Base-by-base conservation (phyloP, 2,113 vertebrate genomes). In the Dicaeum eximium region DNA sequence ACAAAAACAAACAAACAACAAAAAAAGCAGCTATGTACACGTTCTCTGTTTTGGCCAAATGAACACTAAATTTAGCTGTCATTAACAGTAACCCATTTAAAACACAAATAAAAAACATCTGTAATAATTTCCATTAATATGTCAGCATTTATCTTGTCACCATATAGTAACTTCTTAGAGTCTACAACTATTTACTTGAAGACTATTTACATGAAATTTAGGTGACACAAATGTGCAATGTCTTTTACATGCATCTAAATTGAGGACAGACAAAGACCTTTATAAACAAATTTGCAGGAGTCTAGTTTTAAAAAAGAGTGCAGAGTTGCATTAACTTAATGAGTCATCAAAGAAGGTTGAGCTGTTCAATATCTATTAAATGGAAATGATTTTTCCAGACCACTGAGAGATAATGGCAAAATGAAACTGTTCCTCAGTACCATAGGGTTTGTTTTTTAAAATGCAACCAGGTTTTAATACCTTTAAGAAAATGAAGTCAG, bases 101-200 rank as follows among this genome's bases (percentile, higher is more conserved):
- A 82, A 51, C 48, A 80, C 30, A 70, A n/a, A 67, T 37, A n/a
- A 80, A 80, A 92, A 75, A 47, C 57, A 88, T 85, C 65, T 94
- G 80, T 65, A 78, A 44, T 74, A 45, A 91, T 88, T 91, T 94
- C 37, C 79, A 86, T 83, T 94, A 87, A 54, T 88, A 77, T 80
- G 66, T 70, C 65, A 83, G 30, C 67, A 74, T 88, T 91, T 83
- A 78, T 88, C 38, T 72, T 81, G 62, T 92, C 65, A 83, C 30
- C 9, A 45, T 33, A 73, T 9, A 44, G 61, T 48, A 74, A 27
- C 65, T 77, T 86, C 75, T 86, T 75, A 66, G 24, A 28, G 30
- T 56, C 54, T 78, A 31, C 33, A 51, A n/a, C n/a, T n/a, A n/a
- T n/a, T n/a, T n/a, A n/a, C n/a, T n/a, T n/a, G n/a, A n/a, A n/a